Base-by-base conservation (phyloP, 2,113 vertebrate species). In the Leucopternis melanops region DNA sequence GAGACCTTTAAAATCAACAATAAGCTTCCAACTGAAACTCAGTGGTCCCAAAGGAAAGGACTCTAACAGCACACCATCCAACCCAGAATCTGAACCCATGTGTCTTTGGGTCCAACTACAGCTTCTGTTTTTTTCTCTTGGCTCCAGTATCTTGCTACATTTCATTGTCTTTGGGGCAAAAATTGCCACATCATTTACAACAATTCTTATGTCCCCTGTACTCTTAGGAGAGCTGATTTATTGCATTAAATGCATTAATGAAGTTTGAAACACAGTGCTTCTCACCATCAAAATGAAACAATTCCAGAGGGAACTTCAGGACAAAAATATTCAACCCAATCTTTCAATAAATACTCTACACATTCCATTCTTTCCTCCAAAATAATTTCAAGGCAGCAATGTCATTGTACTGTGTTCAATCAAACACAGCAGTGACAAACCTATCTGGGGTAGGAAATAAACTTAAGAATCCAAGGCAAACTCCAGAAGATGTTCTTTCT, bases 381-480 rank as follows among this genome's bases (percentile, higher is more conserved):
- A 92, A 63, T 27, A 57, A 54, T 65, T 78, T 57, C 59, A 85
- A 78, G 29, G 45, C 34, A 91, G 61, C 19, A 87, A 19, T n/a
- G 31, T 16, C 40, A 23, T 59, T 0, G 0, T 57, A 38, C 22
- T 66, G 5, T 58, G 13, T 63, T 86, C 77, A 52, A 4, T 29
- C 16, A 83, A 92, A 86, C 50, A 77, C 17, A 83, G 59, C 13
- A 86, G 45, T 42, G 49, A 70, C n/a, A 86, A 87, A 75, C 10
- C 21, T 52, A n/a, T 49, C 10, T 42, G 20, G 25, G 49, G 14
- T 20, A 92, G 55, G 40, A 69, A 88, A 95, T 40, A 80, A 86
- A 50, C 31, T 40, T 32, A 54, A 73, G 52, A 85, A 92, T 31
- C 16, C 32, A 88, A 73, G 31, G 25, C 81, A 87, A 86, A 62